Percentiles rank a stretch among this genome's conserved stretches.
Evolutionary conservation across 2,113 vertebrate genomes (phyloP).

Genomic region (Hystrix brachyura): DNA sequence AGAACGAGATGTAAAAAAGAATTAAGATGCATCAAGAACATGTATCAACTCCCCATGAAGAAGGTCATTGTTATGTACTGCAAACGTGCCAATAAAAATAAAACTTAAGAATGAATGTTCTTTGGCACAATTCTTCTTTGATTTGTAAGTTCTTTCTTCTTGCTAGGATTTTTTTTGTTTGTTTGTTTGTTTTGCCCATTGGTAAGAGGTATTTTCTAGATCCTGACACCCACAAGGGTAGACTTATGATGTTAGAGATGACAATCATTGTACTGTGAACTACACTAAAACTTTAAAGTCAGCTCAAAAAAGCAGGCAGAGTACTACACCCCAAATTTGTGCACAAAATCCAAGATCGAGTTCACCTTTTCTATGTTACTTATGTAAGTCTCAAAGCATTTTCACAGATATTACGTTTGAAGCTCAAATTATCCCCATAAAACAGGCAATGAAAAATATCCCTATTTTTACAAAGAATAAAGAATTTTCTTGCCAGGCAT

Average conservation of each 20-base stretch:
- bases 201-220: neutral
- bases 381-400: neutral
- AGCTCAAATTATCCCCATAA: neutral
- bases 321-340: neutral
- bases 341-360: neutral
- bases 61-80: neutral
- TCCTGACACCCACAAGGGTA: neutral
- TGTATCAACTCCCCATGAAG: neutral
- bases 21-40: neutral
- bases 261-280: neutral
- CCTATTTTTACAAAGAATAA: neutral
- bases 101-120: neutral
- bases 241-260: neutral
- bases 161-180: neutral
- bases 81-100: neutral
- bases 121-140: neutral
- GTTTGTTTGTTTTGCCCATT: neutral
- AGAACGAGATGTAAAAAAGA: neutral
- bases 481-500: neutral
- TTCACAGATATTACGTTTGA: neutral
- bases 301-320: neutral
- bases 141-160: neutral
- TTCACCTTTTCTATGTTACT: neutral
- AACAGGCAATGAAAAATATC: neutral
- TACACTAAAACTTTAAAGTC: neutral